Conservation (phyloP, 1,140 invertebrate species). For the Aphelinus certus region DNA sequence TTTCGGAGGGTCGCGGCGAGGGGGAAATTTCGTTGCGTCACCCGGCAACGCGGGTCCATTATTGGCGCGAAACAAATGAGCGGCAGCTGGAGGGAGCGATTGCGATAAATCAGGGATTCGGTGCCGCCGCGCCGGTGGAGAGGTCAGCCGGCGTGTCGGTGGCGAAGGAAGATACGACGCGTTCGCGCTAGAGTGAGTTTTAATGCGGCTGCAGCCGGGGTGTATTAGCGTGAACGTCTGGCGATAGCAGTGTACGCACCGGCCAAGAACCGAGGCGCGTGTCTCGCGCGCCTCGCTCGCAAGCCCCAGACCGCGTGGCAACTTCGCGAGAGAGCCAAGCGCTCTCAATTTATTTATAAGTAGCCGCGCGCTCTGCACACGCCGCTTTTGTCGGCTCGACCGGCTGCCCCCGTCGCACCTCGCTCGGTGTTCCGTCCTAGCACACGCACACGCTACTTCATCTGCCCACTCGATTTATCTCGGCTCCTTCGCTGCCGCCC, state of each 20-base stretch:
- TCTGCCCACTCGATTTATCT: slow-evolving; percentile 25
- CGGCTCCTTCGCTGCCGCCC: not conserved
- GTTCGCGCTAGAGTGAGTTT: not conserved
- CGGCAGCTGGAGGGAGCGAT: too few species aligned
- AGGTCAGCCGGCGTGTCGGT: too few species aligned
- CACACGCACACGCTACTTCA: not conserved
- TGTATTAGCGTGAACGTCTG: not conserved
- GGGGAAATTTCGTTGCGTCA: too few species aligned
- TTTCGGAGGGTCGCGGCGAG: too few species aligned
- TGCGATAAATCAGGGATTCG: too few species aligned
- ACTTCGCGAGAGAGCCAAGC: not conserved
- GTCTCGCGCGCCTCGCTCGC: not conserved
- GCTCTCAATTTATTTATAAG: slow-evolving; percentile 27
- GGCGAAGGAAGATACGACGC: too few species aligned
- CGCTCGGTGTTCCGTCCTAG: too few species aligned
- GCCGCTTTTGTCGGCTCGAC: not conserved
- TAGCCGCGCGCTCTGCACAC: not conserved
- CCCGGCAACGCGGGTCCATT: too few species aligned
- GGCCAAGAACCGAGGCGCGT: not conserved
- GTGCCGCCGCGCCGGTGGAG: too few species aligned
- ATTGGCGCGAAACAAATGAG: too few species aligned
- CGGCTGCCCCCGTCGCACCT: too few species aligned
- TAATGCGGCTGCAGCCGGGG: not conserved
- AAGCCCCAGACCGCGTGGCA: slow-evolving; percentile 31
- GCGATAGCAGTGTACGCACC: too few species aligned